phyloP scores from a whole-genome alignment of 2,888 invertebrate species.

The Cantharis nigra region DNA sequence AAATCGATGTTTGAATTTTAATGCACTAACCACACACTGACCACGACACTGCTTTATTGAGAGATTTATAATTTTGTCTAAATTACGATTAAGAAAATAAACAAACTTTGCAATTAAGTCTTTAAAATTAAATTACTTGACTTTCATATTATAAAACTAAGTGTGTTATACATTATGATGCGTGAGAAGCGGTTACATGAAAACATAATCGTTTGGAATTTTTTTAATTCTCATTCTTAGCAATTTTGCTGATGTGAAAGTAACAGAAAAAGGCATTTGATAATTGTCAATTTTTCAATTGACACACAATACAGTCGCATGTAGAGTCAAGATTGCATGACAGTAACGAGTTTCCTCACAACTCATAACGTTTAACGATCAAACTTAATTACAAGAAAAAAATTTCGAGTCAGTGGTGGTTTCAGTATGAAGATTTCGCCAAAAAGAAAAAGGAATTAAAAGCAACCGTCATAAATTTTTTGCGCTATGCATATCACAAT shows the following conservation, averaged over 20 bases:
- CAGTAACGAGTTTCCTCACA: neutral
- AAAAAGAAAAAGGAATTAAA: neutral
- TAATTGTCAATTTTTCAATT: neutral
- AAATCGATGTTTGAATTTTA: neutral
- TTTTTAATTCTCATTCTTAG: neutral
- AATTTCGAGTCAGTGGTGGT: neutral
- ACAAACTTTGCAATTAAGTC: neutral
- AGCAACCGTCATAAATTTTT: neutral
- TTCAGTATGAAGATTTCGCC: neutral
- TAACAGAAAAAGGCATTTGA: neutral
- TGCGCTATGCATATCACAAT: neutral
- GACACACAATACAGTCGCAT: neutral
- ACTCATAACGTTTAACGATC: neutral
- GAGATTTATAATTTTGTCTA: neutral
- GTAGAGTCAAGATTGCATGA: neutral
- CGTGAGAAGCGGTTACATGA: neutral
- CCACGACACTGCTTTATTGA: neutral
- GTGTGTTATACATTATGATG: neutral
- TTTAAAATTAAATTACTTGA: neutral
- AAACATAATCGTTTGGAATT: neutral
- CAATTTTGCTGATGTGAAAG: neutral
- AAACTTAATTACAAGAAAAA: neutral
- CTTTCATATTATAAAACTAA: neutral
- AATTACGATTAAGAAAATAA: neutral
- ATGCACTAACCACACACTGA: neutral